Base-by-base conservation (phyloP, 1,140 invertebrate species). In the Sarcophaga bullata region DNA sequence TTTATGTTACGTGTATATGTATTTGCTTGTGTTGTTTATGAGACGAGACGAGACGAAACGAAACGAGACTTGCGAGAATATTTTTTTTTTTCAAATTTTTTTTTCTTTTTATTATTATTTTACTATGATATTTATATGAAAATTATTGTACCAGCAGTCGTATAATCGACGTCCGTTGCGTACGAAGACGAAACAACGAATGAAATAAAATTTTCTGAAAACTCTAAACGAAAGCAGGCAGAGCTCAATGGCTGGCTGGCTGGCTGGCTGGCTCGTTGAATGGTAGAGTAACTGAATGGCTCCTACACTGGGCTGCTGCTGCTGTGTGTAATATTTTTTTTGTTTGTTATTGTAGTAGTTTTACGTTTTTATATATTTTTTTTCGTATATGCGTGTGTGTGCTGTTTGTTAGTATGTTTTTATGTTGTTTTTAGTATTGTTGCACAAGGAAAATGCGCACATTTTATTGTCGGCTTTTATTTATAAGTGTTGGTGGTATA, bases 101-200 rank as follows among this genome's bases (percentile, higher is more conserved):
- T 37, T 1, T 37, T 37, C 1, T 4, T 37, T 37, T 37, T 37
- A 4, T 37, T 37, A 37, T 37, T 37, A 37, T 37, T n/a, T n/a
- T 37, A 37, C 25, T 37, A 4, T 37, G 25, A 37, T 37, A 37
- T 37, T 37, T 37, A 37, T 37, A 37, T 37, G 25, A 37, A 37
- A 37, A 37, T 37, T 37, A 37, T 37, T 37, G 25, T 37, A 37
- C 25, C 25, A 13, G 6, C 54, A 58, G 54, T 58, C 62, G 62
- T 68, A 68, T 68, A 68, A 68, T 68, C n/a, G 50, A 78, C 75
- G 75, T 78, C 75, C 75, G 75, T 78, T 78, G 75, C 75, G 75
- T 78, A 78, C 75, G 75, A 78, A 78, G 75, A 19, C 48, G 75
- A 78, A 78, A 78, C 75, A 50, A 78, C 75, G 75, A 78, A 78